phyloP scores from a whole-genome alignment of 2,888 invertebrate species.

The Mesochorus sp. region DNA sequence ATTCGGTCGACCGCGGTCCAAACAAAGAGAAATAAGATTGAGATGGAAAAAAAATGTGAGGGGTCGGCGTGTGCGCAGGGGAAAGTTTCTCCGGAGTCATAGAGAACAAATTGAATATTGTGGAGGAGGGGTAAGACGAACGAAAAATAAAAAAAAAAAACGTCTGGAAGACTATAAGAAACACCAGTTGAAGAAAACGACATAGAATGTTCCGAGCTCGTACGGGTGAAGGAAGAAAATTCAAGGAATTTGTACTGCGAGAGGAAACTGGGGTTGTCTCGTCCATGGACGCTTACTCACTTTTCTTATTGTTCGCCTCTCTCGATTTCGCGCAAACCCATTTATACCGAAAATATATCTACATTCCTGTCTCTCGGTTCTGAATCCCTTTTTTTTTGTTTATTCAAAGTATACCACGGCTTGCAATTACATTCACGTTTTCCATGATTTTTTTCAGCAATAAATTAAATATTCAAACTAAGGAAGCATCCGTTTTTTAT shows the following conservation, averaged over 20 bases:
- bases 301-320: not conserved
- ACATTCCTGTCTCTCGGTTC: not conserved
- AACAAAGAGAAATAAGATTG: slow-evolving; percentile 43
- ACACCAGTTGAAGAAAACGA: slow-evolving; percentile 28
- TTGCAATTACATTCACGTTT: no score
- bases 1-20: slow-evolving; percentile 18
- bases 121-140: slow-evolving; percentile 11
- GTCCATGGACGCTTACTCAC: slow-evolving; percentile 1
- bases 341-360: slow-evolving; percentile 17
- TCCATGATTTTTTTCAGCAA: no score
- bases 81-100: slow-evolving; percentile 13
- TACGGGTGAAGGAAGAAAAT: slow-evolving; percentile 65
- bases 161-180: slow-evolving; percentile 6
- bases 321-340: slow-evolving; percentile 17
- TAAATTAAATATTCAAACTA: no score
- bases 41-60: slow-evolving; percentile 47
- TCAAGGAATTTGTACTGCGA: slow-evolving; percentile 69
- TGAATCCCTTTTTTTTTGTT: no score
- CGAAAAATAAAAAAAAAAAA: no score
- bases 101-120: slow-evolving; percentile 29
- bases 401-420: no score
- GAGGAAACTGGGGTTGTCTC: slow-evolving; percentile 57
- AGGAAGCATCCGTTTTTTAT: no score
- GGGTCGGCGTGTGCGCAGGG: slow-evolving; percentile 38
- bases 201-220: slow-evolving; percentile 41